Conservation (phyloP, 2,797 vertebrate genomes). For the Dendrocincla fuliginosa region DNA sequence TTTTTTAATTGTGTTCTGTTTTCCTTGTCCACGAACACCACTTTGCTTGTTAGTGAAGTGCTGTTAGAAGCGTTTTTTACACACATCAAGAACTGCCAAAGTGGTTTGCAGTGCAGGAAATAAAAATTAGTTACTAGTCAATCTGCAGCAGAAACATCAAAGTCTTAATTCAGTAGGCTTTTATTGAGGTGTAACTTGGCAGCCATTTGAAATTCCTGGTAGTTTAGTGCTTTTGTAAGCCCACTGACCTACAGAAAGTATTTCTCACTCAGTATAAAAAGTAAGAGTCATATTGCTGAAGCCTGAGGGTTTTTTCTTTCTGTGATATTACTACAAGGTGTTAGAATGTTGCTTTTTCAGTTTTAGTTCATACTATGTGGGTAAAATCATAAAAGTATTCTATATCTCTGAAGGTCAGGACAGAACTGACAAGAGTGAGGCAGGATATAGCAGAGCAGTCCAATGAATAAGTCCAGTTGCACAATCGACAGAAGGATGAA, state of each 20-base stretch:
- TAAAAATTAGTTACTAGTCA: not conserved
- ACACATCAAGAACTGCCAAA: not conserved
- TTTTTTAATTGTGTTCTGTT: not conserved
- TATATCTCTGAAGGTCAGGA: not conserved
- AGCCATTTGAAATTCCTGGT: constrained; percentile 1
- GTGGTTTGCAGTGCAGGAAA: not conserved
- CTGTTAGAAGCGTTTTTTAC: not conserved
- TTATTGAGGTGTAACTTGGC: constrained; percentile 3
- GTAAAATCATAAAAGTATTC: not conserved
- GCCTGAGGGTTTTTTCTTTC: not conserved
- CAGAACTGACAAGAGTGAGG: not conserved
- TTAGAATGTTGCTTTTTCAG: not conserved
- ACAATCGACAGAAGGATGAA: not conserved
- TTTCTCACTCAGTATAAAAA: not conserved
- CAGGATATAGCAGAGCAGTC: not conserved
- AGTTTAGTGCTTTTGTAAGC: not conserved
- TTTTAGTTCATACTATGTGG: not conserved
- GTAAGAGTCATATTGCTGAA: not conserved
- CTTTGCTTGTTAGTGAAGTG: not conserved
- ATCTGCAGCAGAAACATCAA: not conserved
- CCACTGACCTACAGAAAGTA: not conserved
- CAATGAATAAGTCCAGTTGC: not conserved
- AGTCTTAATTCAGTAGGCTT: not conserved
- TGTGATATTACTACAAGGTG: not conserved
- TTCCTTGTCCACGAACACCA: not conserved